Base-by-base conservation (phyloP, 1,140 invertebrate species). In the Asobara japonica region DNA sequence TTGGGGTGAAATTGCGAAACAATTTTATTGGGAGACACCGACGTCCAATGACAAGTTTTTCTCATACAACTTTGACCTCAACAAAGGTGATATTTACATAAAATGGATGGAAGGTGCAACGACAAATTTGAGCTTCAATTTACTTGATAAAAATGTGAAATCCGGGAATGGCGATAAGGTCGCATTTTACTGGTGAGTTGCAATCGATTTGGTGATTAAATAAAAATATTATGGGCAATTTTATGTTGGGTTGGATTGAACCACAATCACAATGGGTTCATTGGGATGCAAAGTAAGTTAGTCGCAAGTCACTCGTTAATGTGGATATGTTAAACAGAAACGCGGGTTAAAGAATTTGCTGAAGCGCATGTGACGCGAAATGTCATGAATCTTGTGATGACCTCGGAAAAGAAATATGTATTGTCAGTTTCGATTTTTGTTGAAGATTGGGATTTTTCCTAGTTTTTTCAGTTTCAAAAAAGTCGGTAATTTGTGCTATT, bases 71-170 rank as follows among this genome's bases (percentile, higher is more conserved):
- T 99, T 99, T 82, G 93, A 99, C 84, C 83, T 93, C 8, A 90
- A 88, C 22, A 94, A 96, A 79, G 97, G 97, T 45, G 94, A 95
- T 1, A 93, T 99, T 72, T 94, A 90, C 74, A 94, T 97, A 3
- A 96, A 96, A 87, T 99, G 96, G 95, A 92, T 99, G 92, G 93
- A 95, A 80, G 97, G 96, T 11, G 96, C 96, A 0, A 92, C 92
- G 8, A 99, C 97, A 11, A 99, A 99, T 85, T 92, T 99, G 65
- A 97, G 94, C 82, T 99, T 97, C 88, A 99, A 99, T 89, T 88
- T 95, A 8, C 87, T 99, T 51, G 98, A 99, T 85, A 91, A 94
- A 70, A 95, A 98, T 84, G 91, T 99, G 18, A 90, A 94, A 77
- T 92, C 92, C 72, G 96, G 96, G 27, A 83, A 93, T 41, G 97